Conservation (phyloP, 1,140 invertebrate species). For the Heliothis virescens region DNA sequence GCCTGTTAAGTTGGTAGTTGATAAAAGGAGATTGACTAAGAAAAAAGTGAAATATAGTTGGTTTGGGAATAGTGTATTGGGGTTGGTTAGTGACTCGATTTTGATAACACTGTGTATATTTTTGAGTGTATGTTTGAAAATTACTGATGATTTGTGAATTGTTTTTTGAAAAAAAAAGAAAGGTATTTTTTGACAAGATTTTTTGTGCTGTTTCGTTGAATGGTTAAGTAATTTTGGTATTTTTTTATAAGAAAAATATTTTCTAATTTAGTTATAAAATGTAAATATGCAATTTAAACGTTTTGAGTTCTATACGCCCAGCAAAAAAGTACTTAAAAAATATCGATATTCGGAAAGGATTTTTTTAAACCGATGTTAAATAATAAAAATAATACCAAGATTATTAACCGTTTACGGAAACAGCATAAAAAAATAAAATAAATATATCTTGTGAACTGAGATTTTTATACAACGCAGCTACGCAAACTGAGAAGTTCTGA, state of each 20-base stretch:
- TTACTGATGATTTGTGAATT: slow-evolving; percentile 61
- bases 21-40: slow-evolving; percentile 72
- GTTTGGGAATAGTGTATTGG: slow-evolving; percentile 66
- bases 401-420: too few species aligned
- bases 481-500: too few species aligned
- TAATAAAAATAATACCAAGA: too few species aligned
- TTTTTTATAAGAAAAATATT: too few species aligned
- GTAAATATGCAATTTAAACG: too few species aligned
- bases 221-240: background rate
- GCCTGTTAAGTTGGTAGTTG: slow-evolving; percentile 70
- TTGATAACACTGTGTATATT: slow-evolving; percentile 82
- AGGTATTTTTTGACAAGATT: background rate
- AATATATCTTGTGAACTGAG: too few species aligned
- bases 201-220: too few species aligned
- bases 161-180: background rate
- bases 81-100: slow-evolving; percentile 77
- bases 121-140: slow-evolving; percentile 76
- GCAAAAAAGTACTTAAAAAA: background rate
- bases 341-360: too few species aligned
- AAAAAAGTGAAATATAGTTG: slow-evolving; percentile 60
- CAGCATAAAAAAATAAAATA: too few species aligned
- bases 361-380: background rate
- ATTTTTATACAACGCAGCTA: too few species aligned
- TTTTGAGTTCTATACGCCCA: too few species aligned
- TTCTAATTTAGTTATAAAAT: too few species aligned